These are phyloP conservation scores for Orchesella flavescens DNA, from an alignment of 2,888 invertebrate species.

Conservation along the genomic window DNA sequence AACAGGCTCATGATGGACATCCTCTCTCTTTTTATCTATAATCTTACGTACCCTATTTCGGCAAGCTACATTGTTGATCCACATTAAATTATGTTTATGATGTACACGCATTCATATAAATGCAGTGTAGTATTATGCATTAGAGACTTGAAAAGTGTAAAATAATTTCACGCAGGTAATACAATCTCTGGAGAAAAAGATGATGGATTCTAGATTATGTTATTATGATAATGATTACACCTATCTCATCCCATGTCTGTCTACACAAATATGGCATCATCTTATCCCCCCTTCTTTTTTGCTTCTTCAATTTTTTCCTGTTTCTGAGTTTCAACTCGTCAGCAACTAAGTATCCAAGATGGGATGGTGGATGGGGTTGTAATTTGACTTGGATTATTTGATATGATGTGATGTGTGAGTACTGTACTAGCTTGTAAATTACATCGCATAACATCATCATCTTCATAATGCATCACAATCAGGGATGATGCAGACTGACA, in stretches of 20 bases:
- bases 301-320: background rate
- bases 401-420: conserved; percentile 25
- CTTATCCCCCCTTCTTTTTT: background rate
- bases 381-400: conserved; percentile 52
- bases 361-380: conserved; percentile 3
- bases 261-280: background rate
- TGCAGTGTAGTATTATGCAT: no score
- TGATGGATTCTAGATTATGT: conserved; percentile 38
- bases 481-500: background rate
- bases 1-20: no score
- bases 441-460: conserved; percentile 52
- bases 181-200: background rate
- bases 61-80: no score
- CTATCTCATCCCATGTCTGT: conserved; percentile 1
- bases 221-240: conserved; percentile 35
- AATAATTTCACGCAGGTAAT: no score
- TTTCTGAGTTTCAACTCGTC: background rate
- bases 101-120: no score
- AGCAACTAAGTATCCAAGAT: background rate
- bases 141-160: no score
- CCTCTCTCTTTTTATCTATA: no score
- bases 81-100: no score
- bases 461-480: conserved; percentile 18
- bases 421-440: conserved; percentile 61
- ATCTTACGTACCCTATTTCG: no score